Conservation (phyloP, 2,888 invertebrate genomes). For the Dugesia japonica region DNA sequence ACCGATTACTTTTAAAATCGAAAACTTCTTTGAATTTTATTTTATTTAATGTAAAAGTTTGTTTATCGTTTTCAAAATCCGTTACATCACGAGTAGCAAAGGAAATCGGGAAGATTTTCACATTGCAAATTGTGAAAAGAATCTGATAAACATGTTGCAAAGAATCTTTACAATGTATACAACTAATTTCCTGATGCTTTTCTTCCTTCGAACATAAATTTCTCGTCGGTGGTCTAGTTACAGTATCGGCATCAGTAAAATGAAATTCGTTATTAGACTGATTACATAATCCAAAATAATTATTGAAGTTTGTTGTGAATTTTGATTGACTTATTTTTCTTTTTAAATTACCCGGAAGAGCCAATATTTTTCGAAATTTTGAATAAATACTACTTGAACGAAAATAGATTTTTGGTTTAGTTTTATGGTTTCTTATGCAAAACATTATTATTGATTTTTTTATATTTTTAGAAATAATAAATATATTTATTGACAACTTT, state of each 20-base stretch:
- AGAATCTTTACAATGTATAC: not conserved
- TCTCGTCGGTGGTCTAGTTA: not conserved
- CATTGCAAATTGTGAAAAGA: not conserved
- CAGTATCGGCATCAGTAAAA: not conserved
- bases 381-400: not conserved
- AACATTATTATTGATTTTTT: too few relatives aligned
- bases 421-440: too few relatives aligned
- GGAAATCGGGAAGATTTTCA: not conserved
- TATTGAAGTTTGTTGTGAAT: not conserved
- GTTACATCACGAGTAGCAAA: not conserved
- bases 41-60: not conserved
- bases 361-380: not conserved
- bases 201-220: not conserved
- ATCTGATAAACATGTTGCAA: not conserved
- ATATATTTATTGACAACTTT: too few relatives aligned
- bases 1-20: not conserved
- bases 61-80: conserved; percentile 8
- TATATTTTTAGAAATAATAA: too few relatives aligned
- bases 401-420: not conserved
- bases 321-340: not conserved
- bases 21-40: not conserved
- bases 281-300: not conserved
- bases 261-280: not conserved
- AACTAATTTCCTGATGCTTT: not conserved
- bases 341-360: not conserved